Percentiles rank a stretch among this genome's conserved stretches.
phyloP scores from a whole-genome alignment of 2,888 invertebrate species.

The Cancer borealis region DNA sequence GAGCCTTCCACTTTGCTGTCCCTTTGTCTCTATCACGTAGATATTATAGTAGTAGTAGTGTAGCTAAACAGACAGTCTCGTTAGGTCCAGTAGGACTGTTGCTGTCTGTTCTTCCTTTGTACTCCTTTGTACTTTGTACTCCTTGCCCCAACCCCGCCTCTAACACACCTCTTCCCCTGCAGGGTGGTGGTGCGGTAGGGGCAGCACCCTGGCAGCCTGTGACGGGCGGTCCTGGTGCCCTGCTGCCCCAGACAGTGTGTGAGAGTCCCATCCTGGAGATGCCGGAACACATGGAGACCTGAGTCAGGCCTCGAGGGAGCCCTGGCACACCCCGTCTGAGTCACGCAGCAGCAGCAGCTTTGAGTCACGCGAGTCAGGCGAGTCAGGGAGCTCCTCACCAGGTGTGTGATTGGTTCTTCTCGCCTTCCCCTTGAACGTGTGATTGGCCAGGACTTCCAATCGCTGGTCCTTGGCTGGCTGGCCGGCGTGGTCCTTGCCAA shows the following conservation, averaged over 20 bases:
- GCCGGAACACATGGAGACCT: conserved; percentile 76
- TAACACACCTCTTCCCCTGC: neutral
- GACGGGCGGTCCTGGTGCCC: conserved; percentile 56
- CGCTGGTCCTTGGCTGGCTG: neutral
- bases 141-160: conserved; percentile 35
- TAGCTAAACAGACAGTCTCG: too few relatives aligned
- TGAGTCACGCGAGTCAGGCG: conserved; percentile 9
- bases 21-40: too few relatives aligned
- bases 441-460: neutral
- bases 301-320: conserved; percentile 44
- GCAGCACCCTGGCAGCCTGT: conserved; percentile 73
- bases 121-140: neutral
- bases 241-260: conserved; percentile 72
- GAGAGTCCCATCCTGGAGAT: conserved; percentile 75
- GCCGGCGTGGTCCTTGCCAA: neutral
- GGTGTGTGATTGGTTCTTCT: neutral
- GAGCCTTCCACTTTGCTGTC: too few relatives aligned
- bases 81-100: too few relatives aligned
- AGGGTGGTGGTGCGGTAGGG: conserved; percentile 65
- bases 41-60: too few relatives aligned
- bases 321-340: neutral
- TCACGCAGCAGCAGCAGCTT: neutral
- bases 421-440: neutral
- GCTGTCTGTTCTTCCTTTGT: too few relatives aligned
- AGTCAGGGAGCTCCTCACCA: neutral